Evolutionary conservation across 2,888 invertebrate species (phyloP), one percentile per base, ranked within the genome.

Genomic region (Orchesella flavescens): DNA sequence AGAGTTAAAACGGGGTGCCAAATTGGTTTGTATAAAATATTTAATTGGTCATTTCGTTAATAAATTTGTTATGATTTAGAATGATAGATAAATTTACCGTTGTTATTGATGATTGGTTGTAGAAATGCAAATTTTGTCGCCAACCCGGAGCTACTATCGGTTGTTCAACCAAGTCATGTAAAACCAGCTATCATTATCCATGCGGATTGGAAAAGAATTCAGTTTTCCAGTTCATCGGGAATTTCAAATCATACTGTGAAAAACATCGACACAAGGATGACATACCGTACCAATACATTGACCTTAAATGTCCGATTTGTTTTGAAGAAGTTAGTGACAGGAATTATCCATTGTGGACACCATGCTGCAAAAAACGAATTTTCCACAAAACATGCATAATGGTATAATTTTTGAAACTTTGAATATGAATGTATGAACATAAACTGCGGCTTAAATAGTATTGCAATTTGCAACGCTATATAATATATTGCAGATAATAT

Each of bases 341-440:
- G 43, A 92, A 90, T 81, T 75, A 71, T 21, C 83, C 93, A 0
- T 91, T 96, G 24, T 93, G 93, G 92, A 93, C 95, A 0, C 94
- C 94, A 0, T 96, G 96, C 90, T 96, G 96, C 87, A 93, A 92
- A 34, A 94, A 93, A 85, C 93, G 93, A 0, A 95, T 94, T 93
- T 94, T 95, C 88, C 96, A 96, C 88, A 92, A 94, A 63, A 89
- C 88, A 17, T 96, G 96, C 90, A 89, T 95, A 44, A 93, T 94
- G 91, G 93, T 93, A 89, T 86, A 53, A 10, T 46, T 76, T n/a
- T n/a, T n/a, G n/a, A 44, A 44, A 12, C 44, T 44, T 9, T 44
- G 44, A n/a, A 44, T 44, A 44, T 44, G 44, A 44, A 9, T 9
- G 7, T 44, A 44, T 44, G 7, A 44, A 9, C 9, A 44, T 44